phyloP scores from a whole-genome alignment of 2,113 vertebrate genomes.

The Zosterops hypoxanthus region DNA sequence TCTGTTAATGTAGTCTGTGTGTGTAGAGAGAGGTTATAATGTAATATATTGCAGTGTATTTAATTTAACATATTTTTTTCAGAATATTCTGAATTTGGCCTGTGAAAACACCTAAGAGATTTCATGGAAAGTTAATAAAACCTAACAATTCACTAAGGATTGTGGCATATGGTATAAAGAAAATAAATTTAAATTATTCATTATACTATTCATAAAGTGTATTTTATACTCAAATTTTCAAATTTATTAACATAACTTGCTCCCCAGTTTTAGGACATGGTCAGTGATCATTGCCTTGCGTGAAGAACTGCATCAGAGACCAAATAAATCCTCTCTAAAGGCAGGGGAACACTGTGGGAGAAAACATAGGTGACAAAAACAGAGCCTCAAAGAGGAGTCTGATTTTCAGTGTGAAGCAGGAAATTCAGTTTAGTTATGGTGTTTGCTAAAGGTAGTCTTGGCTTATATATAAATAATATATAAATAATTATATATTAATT shows the following conservation, averaged over 20 bases:
- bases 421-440: neutral
- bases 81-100: neutral
- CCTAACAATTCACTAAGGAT: neutral
- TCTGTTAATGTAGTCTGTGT: neutral
- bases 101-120: neutral
- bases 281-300: neutral
- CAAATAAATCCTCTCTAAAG: neutral
- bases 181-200: neutral
- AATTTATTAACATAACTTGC: neutral
- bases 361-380: neutral
- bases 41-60: neutral
- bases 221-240: neutral
- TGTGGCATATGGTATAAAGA: neutral
- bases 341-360: neutral
- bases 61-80: neutral
- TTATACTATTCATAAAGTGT: neutral
- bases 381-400: neutral
- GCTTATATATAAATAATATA: neutral
- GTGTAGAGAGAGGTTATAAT: neutral
- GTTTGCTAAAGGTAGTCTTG: neutral
- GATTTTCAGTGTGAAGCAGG: neutral
- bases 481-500: neutral
- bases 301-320: neutral
- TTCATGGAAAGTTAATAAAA: neutral
- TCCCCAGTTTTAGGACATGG: neutral